A percentile compares a stretch with the other conserved stretches of the same genome.
Conservation (phyloP, 1,140 invertebrate genomes). For the Lamellibrachia luymesi region DNA sequence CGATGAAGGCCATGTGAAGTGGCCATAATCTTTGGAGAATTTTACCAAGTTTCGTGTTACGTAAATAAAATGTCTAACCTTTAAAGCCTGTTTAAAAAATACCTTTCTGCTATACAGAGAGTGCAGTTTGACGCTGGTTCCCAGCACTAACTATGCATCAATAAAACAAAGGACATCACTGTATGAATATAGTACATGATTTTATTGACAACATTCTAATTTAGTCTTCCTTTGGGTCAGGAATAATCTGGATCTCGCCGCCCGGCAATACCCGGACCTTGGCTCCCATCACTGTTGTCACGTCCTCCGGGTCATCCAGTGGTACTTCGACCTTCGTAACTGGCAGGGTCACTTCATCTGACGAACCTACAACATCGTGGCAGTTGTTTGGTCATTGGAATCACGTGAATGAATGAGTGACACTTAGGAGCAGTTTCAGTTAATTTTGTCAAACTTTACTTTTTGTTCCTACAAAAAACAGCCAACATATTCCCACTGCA, state of each 20-base stretch:
- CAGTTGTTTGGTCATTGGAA: neutral
- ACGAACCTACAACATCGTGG: neutral
- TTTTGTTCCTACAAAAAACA: too few species aligned
- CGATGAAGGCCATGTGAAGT: too few species aligned
- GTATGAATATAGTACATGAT: neutral
- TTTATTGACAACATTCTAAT: neutral
- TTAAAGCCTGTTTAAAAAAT: neutral
- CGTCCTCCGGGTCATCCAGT: conserved; percentile 15
- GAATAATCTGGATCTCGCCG: neutral
- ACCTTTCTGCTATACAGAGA: neutral
- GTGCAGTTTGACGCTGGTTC: neutral
- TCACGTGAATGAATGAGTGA: too few species aligned
- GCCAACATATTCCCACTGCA: too few species aligned
- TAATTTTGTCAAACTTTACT: too few species aligned
- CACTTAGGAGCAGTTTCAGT: too few species aligned
- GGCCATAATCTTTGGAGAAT: too few species aligned
- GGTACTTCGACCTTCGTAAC: neutral
- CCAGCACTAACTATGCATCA: neutral
- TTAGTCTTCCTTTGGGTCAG: neutral
- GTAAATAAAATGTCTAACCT: too few species aligned
- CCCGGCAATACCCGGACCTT: neutral
- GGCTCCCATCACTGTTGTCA: conserved; percentile 1
- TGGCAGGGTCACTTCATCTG: conserved; percentile 7
- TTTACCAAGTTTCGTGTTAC: too few species aligned
- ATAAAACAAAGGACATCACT: neutral